Evolutionary conservation across 2,888 invertebrate genomes (phyloP).

Genomic region (Petrolisthes manimaculis): DNA sequence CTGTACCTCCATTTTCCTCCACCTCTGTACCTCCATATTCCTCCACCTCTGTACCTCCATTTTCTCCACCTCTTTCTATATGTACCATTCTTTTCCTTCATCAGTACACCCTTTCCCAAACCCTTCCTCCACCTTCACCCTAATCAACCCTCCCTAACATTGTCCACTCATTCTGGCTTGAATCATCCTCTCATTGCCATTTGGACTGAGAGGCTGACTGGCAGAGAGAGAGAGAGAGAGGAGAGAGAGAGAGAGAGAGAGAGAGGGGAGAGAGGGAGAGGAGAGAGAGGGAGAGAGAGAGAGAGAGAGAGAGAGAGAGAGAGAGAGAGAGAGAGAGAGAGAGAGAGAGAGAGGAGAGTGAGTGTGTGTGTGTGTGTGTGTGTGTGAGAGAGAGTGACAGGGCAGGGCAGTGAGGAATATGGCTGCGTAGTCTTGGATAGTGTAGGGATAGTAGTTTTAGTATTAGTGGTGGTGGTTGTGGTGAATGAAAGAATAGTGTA

Average conservation of each 20-base stretch:
- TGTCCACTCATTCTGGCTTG: no score
- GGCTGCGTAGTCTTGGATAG: not conserved
- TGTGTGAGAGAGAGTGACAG: not conserved
- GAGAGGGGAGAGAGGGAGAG: not conserved
- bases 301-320: not conserved
- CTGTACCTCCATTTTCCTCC: no score
- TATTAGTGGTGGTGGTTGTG: not conserved
- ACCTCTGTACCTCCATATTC: no score
- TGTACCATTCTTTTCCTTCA: no score
- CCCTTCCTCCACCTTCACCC: no score
- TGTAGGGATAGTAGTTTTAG: not conserved
- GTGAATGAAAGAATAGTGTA: not conserved
- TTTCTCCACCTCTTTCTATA: no score
- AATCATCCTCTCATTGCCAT: no score
- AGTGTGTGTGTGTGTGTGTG: not conserved
- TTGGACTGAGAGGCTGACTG: not conserved
- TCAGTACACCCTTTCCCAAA: no score
- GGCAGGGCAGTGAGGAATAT: not conserved
- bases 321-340: not conserved
- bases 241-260: not conserved
- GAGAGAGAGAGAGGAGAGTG: not conserved
- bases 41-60: no score
- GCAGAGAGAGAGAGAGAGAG: not conserved
- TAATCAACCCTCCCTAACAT: no score
- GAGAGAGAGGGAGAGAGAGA: not conserved